Conservation (phyloP, 2,888 invertebrate genomes). For the Xestobium rufovillosum region DNA sequence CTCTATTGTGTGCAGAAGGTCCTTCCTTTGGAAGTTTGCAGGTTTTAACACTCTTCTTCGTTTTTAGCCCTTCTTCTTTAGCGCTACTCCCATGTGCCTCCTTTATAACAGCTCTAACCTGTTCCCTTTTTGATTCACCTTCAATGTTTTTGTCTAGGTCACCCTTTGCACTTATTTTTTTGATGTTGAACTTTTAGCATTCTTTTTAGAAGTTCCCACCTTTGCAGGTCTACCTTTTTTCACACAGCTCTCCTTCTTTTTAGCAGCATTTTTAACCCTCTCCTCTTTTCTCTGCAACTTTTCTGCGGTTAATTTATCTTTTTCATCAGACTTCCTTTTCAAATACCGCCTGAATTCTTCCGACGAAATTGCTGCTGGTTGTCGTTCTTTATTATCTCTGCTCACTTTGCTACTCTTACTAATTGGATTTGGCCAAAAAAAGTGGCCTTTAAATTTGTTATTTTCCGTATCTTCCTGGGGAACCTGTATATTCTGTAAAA, state of each 20-base stretch:
- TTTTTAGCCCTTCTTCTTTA: conserved; percentile 1
- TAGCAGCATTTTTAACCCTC: not conserved
- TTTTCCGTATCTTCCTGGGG: conserved; percentile 1
- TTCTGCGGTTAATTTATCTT: not conserved
- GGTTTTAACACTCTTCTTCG: too few relatives aligned
- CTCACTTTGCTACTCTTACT: conserved; percentile 1
- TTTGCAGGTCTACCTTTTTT: conserved; percentile 1
- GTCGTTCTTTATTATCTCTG: conserved; percentile 1
- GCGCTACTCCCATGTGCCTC: conserved; percentile 2
- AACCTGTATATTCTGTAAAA: conserved; percentile 1
- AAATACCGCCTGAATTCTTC: not conserved
- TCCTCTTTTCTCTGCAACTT: not conserved
- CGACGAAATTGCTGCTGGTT: conserved; percentile 1
- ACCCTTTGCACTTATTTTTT: conserved; percentile 1
- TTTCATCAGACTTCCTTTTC: not conserved
- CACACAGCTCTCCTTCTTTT: not conserved
- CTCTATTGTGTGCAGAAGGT: too few relatives aligned
- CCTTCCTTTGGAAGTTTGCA: too few relatives aligned
- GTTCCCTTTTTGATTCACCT: too few relatives aligned
- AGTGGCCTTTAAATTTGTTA: not conserved
- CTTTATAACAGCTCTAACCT: too few relatives aligned
- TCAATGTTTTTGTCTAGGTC: too few relatives aligned
- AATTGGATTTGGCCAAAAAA: not conserved
- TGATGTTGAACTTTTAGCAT: not conserved
- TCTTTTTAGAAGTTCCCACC: not conserved